Conservation (phyloP, 2,797 vertebrate species). For the Harpagifer antarcticus region DNA sequence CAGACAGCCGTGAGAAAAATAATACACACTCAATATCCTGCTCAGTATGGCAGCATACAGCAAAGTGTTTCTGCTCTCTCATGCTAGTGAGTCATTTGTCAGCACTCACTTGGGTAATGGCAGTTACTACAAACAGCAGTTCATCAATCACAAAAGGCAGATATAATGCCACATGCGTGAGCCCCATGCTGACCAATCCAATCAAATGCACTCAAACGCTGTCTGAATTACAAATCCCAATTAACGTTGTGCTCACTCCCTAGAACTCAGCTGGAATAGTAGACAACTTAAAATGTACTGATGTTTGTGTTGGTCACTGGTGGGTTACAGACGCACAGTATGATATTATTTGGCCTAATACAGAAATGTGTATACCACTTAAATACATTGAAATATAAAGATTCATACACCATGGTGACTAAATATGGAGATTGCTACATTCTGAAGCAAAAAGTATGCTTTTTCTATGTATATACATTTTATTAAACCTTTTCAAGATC, state of each 20-base stretch:
- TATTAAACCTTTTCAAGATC: slow-evolving; percentile 55
- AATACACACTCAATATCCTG: slow-evolving; percentile 50
- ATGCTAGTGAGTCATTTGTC: slow-evolving; percentile 67
- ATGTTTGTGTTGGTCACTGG: slow-evolving; percentile 31
- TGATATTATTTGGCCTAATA: not conserved
- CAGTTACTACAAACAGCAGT: slow-evolving; percentile 57
- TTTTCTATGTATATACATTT: slow-evolving; percentile 11
- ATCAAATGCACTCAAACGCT: slow-evolving; percentile 48
- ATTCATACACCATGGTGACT: slow-evolving; percentile 37
- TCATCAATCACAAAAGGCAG: slow-evolving; percentile 71
- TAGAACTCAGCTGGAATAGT: slow-evolving; percentile 22
- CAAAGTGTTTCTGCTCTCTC: slow-evolving; percentile 47
- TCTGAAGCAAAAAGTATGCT: slow-evolving; percentile 20
- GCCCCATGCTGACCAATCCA: slow-evolving; percentile 61
- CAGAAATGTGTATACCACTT: slow-evolving; percentile 12
- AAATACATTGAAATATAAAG: slow-evolving; percentile 18
- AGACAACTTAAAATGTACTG: slow-evolving; percentile 30
- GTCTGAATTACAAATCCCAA: slow-evolving; percentile 46
- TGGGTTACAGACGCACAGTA: slow-evolving; percentile 3
- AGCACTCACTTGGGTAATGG: slow-evolving; percentile 54
- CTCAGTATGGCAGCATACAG: slow-evolving; percentile 35
- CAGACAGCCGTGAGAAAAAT: slow-evolving; percentile 50
- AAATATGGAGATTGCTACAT: slow-evolving; percentile 49
- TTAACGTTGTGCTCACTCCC: slow-evolving; percentile 31
- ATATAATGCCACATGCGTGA: slow-evolving; percentile 55